phyloP scores from a whole-genome alignment of 2,888 invertebrate species.

The Drepana falcataria region DNA sequence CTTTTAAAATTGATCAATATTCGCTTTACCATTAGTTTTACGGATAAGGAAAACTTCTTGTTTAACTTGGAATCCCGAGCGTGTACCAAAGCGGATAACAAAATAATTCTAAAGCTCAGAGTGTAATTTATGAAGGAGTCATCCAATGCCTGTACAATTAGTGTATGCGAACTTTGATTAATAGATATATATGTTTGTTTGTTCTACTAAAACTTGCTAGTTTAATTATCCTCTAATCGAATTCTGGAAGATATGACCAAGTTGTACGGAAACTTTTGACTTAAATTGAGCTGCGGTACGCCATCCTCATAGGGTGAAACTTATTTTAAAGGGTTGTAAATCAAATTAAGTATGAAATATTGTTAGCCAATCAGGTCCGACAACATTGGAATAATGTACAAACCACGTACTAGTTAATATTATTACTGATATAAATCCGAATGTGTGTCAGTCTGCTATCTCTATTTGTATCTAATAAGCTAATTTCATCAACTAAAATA shows the following conservation, averaged over 20 bases:
- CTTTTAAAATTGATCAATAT: too few species aligned
- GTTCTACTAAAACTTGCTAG: slow-evolving; percentile 17
- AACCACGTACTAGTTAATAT: too few species aligned
- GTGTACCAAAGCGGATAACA: background rate
- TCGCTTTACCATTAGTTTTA: too few species aligned
- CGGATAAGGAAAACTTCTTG: slow-evolving; percentile 7
- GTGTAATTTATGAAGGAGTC: background rate
- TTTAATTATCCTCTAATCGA: slow-evolving; percentile 55
- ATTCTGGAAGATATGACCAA: slow-evolving; percentile 59
- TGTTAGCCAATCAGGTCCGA: slow-evolving; percentile 54
- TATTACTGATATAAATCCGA: too few species aligned
- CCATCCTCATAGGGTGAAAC: slow-evolving; percentile 43
- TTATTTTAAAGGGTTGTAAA: slow-evolving; percentile 65
- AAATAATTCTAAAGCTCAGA: background rate
- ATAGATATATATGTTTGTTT: background rate
- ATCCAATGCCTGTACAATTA: background rate
- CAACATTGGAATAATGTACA: slow-evolving; percentile 26
- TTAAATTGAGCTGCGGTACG: slow-evolving; percentile 56
- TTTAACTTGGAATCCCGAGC: background rate
- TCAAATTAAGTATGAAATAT: slow-evolving; percentile 53
- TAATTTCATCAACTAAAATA: too few species aligned
- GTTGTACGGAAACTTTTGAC: slow-evolving; percentile 64
- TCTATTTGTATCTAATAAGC: too few species aligned
- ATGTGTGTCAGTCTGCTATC: too few species aligned
- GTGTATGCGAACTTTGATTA: background rate